Conservation (phyloP, 2,888 invertebrate genomes). For the Nemoura dubitans region DNA sequence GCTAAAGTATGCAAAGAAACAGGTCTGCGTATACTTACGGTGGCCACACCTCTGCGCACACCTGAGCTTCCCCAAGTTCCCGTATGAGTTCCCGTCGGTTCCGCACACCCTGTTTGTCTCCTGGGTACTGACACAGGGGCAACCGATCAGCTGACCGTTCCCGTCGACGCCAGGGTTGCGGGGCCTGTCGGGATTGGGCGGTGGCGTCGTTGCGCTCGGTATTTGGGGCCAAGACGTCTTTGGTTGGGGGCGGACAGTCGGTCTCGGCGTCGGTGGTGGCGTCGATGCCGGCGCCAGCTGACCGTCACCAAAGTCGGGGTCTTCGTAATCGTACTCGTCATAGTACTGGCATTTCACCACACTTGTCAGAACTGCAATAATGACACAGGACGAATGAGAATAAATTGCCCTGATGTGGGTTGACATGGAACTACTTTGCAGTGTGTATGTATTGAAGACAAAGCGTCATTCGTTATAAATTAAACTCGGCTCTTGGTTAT, state of each 20-base stretch:
- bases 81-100: conserved; percentile 33
- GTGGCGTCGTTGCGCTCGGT: background rate
- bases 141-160: conserved; percentile 19
- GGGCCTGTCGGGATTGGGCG: background rate
- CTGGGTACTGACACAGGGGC: background rate
- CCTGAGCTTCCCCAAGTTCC: conserved; percentile 32
- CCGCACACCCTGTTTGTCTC: conserved; percentile 31
- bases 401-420: no score
- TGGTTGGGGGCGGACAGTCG: background rate
- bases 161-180: background rate
- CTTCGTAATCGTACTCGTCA: background rate
- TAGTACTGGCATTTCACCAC: background rate
- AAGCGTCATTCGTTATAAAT: no score
- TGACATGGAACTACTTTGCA: no score
- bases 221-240: no score
- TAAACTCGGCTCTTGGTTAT: no score
- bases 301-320: background rate
- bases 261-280: background rate
- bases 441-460: no score
- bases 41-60: conserved; percentile 35
- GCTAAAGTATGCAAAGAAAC: background rate
- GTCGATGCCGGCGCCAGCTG: background rate
- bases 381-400: no score
- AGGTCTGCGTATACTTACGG: background rate
- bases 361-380: background rate